phyloP scores from a whole-genome alignment of 2,888 invertebrate species.

The Eulithis prunata region DNA sequence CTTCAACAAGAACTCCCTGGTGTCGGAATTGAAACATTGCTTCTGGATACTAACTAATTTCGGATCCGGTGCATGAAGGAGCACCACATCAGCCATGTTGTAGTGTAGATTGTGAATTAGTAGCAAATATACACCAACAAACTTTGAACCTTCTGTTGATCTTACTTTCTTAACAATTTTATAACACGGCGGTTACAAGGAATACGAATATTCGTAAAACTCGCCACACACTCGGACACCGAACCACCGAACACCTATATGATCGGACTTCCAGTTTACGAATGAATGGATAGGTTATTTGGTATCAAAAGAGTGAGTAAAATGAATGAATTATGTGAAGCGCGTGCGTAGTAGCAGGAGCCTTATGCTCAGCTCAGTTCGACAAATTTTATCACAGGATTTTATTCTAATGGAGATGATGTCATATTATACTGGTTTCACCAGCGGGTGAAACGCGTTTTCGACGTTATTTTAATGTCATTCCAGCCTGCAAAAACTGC shows the following conservation, averaged over 20 bases:
- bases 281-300: background rate
- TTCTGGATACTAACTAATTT: slow-evolving; percentile 82
- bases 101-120: background rate
- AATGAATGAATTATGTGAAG: too few relatives aligned
- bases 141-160: slow-evolving; percentile 34
- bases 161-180: slow-evolving; percentile 13
- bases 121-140: slow-evolving; percentile 1
- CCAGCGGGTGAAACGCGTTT: too few relatives aligned
- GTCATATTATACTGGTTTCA: too few relatives aligned
- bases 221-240: background rate
- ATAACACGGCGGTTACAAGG: slow-evolving; percentile 12
- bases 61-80: slow-evolving; percentile 79
- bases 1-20: slow-evolving; percentile 82
- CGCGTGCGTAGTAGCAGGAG: too few relatives aligned
- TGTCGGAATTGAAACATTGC: slow-evolving; percentile 82
- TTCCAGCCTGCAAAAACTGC: too few relatives aligned
- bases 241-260: too few relatives aligned
- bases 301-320: too few relatives aligned
- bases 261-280: background rate
- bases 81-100: slow-evolving; percentile 60
- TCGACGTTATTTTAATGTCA: too few relatives aligned
- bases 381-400: too few relatives aligned
- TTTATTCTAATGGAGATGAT: too few relatives aligned
- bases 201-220: background rate
- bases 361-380: too few relatives aligned